These are phyloP conservation scores for Turritopsis dohrnii DNA, from an alignment of 30 jellyfish, hydroid and myxozoan species.

Conservation along the genomic window DNA sequence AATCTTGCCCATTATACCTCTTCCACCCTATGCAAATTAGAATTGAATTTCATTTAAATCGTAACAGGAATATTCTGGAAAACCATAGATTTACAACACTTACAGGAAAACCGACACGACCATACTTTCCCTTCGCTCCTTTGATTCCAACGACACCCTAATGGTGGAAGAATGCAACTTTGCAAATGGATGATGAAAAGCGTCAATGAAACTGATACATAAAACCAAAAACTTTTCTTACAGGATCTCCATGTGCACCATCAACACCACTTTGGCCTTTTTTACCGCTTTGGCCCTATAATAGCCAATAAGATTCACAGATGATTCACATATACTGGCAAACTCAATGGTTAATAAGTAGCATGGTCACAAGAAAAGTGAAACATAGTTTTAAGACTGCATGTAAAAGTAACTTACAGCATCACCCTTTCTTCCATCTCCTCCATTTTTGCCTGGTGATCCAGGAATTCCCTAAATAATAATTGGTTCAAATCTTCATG, in stretches of 20 bases:
- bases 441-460: neutral
- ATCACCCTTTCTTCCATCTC: neutral
- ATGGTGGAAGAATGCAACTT: neutral
- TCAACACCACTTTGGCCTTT: slow-evolving; percentile 28
- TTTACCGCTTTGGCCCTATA: slow-evolving; percentile 32
- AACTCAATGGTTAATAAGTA: no score
- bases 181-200: neutral
- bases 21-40: neutral
- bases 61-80: neutral
- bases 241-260: slow-evolving; percentile 37
- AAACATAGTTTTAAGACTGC: no score
- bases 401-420: neutral
- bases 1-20: neutral
- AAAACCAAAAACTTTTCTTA: neutral
- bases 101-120: slow-evolving; percentile 37
- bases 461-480: slow-evolving; percentile 17
- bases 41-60: neutral
- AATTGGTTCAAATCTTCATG: neutral
- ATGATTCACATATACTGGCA: no score
- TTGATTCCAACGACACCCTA: slow-evolving; percentile 41
- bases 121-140: slow-evolving; percentile 46
- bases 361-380: no score
- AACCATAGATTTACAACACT: neutral
- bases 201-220: neutral
- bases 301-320: neutral